Evolutionary conservation across 2,113 vertebrate genomes (phyloP), one percentile per base, ranked within the genome.

Genomic region (Platichthys stellatus): DNA sequence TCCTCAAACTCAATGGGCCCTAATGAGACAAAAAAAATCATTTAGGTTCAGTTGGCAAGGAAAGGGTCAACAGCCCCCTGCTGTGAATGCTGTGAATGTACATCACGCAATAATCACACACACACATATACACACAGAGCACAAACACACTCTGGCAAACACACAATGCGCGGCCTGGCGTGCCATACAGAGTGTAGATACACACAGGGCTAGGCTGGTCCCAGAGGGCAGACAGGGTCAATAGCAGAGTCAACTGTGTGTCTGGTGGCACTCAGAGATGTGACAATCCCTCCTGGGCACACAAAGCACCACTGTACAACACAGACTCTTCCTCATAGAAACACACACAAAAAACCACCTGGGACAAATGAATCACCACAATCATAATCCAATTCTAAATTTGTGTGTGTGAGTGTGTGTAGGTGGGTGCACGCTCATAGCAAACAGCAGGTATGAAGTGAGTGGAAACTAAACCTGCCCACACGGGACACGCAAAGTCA

Each of bases 1-100:
- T 98, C 97, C 91, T 99, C 98, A 95, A 99, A 99, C 88, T 99
- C 98, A 92, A 99, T 95, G 73, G 94, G 95, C 15, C 97, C 98
- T 95, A 88, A 93, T 80, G 68, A 86, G 78, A 89, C 56, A 72
- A 83, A 85, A 69, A 63, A 54, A 80, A 58, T 73, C 56, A 79
- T 88, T 87, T 80, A 82, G 83, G 84, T 88, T 87, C 63, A 88
- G 79, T 89, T 83, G 79, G 78, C 87, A 85, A 57, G 58, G 40
- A 85, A 90, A 88, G 77, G 87, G 86, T 91, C 78, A 90, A 78
- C 35, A 80, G 69, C 84, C 83, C 69, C 83, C 84, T 77, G 84
- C 87, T 89, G 77, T 28, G 78, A 89, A 67, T 59, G 76, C 72
- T 81, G 68, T 82, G 82, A 86, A 83, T 74, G 85, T 76, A 86